Base-by-base conservation (phyloP, 1,140 invertebrate species). In the Drusus annulatus region DNA sequence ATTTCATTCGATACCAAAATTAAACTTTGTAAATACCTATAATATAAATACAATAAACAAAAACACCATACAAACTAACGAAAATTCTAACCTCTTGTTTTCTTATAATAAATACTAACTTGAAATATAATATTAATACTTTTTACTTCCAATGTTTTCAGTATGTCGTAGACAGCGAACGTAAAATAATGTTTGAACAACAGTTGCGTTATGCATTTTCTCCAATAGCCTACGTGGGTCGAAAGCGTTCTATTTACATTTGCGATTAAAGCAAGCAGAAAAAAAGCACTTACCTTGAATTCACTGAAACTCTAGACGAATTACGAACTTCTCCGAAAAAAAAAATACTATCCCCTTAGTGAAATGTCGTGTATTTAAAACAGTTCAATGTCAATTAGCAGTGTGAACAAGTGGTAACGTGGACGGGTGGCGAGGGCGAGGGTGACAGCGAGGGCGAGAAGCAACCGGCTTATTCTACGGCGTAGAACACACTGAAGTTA, bases 381-480 rank as follows among this genome's bases (percentile, higher is more conserved):
- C 31, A 45, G 51, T 73, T 73, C 69, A 73, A 73, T 73, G 69
- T 73, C 69, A 73, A 73, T 73, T 52, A 68, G 63, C 36, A 36
- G 31, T 17, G 23, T 73, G 45, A 10, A 73, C 69, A 73, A 73
- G 51, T 52, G 23, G 8, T 6, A 1, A n/a, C 62, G 62, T 36
- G 16, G 23, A 28, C 15, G 23, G n/a, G 0, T 13, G 23, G 15
- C 17, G n/a, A n/a, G n/a, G n/a, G n/a, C n/a, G n/a, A n/a, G n/a
- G n/a, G n/a, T n/a, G n/a, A n/a, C n/a, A n/a, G n/a, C n/a, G n/a
- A n/a, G n/a, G n/a, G n/a, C n/a, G n/a, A n/a, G n/a, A n/a, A n/a
- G n/a, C n/a, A n/a, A 25, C 25, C 31, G 75, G 16, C 56, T 31
- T 45, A 19, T n/a, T 76, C 75, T 76, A 63, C 75, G 75, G 19